Evolutionary conservation across 2,888 invertebrate species (phyloP), one percentile per base, ranked within the genome.

Genomic region (Ornithoptera alexandrae): DNA sequence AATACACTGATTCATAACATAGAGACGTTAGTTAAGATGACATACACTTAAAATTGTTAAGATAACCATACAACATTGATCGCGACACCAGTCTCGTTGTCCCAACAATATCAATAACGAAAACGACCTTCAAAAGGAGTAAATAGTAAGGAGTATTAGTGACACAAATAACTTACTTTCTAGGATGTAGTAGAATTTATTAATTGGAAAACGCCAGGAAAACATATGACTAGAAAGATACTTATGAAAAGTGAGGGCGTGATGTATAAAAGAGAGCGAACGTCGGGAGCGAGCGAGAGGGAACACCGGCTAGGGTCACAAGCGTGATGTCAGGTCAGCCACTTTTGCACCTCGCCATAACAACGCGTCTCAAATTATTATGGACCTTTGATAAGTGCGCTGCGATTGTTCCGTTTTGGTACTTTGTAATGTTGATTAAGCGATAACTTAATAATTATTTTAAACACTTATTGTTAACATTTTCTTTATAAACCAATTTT

Each of bases 241-340:
- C 88, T 89, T 87, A 87, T 87, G 87, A 89, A 87, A 87, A 90
- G 90, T 89, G 88, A 89, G 92, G 91, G 90, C 92, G 92, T 92
- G 92, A 92, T 90, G 92, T 81, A 85, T 75, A 85, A 93, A 82
- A 68, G 88, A 82, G 90, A 88, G 77, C 75, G 81, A 71, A 72
- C 73, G 73, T 73, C 75, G 76, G 68, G 87, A 74, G 83, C 74
- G 87, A 90, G 77, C 74, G 84, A 77, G 89, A 89, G 75, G 82
- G 73, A 74, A 74, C 78, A 76, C 79, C 77, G 76, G 79, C 80
- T 83, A 87, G 91, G 93, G 93, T 93, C 93, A 91, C 89, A 88
- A 83, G 89, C 93, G 93, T 93, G 93, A 93, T 93, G 92, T 91
- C 90, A 93, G 93, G 92, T 92, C 92, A 93, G 91, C 91, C 93